phyloP scores from a whole-genome alignment of 2,797 vertebrate genomes.

The Pipistrellus kuhlii region DNA sequence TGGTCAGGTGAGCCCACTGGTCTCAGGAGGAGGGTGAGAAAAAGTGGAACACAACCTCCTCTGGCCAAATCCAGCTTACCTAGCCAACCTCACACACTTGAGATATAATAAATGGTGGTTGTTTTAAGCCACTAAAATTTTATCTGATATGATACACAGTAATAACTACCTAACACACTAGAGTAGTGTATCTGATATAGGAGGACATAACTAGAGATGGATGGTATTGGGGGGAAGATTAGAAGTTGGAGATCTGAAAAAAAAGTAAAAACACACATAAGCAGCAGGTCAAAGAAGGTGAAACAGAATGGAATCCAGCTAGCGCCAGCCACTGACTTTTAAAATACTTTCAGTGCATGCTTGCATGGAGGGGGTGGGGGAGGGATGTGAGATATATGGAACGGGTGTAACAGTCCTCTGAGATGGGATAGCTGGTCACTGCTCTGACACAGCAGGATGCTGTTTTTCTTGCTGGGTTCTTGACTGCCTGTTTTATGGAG shows the following conservation, averaged over 20 bases:
- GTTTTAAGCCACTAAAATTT: background rate
- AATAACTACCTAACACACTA: background rate
- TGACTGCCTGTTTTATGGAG: background rate
- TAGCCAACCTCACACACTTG: background rate
- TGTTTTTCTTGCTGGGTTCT: background rate
- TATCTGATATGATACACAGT: background rate
- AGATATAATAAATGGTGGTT: background rate
- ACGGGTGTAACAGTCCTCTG: background rate
- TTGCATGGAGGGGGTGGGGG: background rate
- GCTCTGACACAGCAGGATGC: background rate
- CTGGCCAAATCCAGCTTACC: background rate
- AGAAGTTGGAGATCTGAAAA: background rate
- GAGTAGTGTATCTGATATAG: background rate
- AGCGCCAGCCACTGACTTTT: background rate
- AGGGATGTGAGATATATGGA: background rate
- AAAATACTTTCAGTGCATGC: background rate
- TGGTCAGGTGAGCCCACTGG: too few species aligned
- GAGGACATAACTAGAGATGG: background rate
- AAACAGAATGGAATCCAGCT: background rate
- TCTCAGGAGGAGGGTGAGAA: background rate
- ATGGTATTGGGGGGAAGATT: background rate
- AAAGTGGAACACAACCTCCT: background rate
- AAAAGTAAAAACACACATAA: background rate
- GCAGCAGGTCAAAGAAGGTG: background rate
- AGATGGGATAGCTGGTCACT: background rate